Evolutionary conservation across 2,113 vertebrate genomes (phyloP).

Genomic region (Lathamus discolor): DNA sequence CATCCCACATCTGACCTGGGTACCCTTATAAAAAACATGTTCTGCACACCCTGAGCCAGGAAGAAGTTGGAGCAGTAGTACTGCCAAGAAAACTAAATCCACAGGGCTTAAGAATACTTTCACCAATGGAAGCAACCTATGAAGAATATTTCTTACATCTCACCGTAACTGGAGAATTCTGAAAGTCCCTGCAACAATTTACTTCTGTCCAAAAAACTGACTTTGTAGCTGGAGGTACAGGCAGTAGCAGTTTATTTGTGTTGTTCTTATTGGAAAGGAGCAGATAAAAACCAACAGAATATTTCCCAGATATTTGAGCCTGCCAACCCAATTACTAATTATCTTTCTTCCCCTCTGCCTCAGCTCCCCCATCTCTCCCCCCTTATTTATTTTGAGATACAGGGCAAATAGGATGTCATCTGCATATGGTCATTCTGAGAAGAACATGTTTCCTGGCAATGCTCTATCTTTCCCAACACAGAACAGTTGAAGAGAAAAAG

Average conservation of each 20-base stretch:
- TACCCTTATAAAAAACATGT: not conserved
- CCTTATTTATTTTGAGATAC: not conserved
- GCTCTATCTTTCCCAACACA: not conserved
- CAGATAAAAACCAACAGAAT: fast-evolving
- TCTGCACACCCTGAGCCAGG: not conserved
- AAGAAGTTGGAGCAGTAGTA: not conserved
- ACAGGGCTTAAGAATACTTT: not conserved
- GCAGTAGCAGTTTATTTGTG: not conserved
- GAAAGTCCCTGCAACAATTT: not conserved
- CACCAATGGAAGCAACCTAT: not conserved
- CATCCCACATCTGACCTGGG: not conserved
- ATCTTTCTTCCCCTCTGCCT: no score
- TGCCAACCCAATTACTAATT: not conserved
- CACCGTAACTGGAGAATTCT: not conserved
- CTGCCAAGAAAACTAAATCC: not conserved
- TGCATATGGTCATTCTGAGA: not conserved
- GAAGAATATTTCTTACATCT: not conserved
- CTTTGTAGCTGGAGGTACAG: not conserved
- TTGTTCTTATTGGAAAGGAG: not conserved
- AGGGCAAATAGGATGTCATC: not conserved
- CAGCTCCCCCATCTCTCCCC: no score
- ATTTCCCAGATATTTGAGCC: not conserved
- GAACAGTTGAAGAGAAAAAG: not conserved
- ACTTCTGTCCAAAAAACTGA: not conserved
- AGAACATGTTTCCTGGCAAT: not conserved